Base-by-base conservation (phyloP, 2,888 invertebrate species). In the Apoderus coryli region DNA sequence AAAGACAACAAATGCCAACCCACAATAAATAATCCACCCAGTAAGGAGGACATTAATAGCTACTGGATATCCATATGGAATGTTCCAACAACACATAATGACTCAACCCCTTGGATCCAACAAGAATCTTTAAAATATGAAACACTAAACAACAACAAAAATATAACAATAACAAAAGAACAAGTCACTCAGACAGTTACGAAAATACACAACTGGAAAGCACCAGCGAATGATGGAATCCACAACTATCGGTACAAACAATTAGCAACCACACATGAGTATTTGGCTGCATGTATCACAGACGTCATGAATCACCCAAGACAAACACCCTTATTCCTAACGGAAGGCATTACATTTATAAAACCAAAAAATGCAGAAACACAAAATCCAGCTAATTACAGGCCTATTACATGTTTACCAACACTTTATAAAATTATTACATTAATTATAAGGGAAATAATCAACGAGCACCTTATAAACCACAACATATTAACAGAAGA, bases 401-500 rank as follows among this genome's bases (percentile, higher is more conserved):
- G 31, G 3, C 31, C 31, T 4, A 31, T 25, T 13, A 13, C 22
- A 10, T 22, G 10, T 16, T 14, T 29, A n/a, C 29, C 16, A 16
- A 31, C 16, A 7, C 10, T 31, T 6, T 31, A 31, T 9, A 31
- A 31, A 15, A 31, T 31, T 14, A 4, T 26, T n/a, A 22, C 29
- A 3, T n/a, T 26, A 12, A 10, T 26, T 3, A 23, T 27, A n/a
- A 10, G 27, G 4, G 26, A 13, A 3, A 15, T 16, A 3, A 22
- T 26, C 2, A 14, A 23, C 14, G 16, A 14, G n/a, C 10, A 14
- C 5, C 26, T 23, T 12, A 25, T 26, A 2, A 19, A 4, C 3
- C 15, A 15, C 3, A 26, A 25, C 6, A 31, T 31, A 4, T 13
- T 26, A 10, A 25, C 15, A 2, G 26, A 25, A 26, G 26, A 31